A percentile compares a stretch with the other conserved stretches of the same genome.
Conservation (phyloP, 64 coral and sea anemone genomes). For the Stichodactyla mertensii region DNA sequence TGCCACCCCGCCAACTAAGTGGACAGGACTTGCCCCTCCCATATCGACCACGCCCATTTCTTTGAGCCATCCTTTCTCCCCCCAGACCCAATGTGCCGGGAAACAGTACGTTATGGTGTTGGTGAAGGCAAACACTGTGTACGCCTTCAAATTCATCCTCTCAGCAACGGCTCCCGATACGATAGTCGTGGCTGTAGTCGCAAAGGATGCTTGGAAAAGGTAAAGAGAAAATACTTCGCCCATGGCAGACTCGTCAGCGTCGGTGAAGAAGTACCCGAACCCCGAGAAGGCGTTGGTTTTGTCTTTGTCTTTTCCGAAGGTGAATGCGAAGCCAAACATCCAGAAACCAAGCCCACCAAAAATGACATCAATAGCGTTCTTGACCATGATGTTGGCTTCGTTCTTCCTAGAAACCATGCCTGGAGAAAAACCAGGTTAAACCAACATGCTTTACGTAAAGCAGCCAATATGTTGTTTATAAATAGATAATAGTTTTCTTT, state of each 20-base stretch:
- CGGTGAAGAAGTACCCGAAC: slow-evolving; percentile 71
- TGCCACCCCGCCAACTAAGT: slow-evolving; percentile 71
- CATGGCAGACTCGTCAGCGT: slow-evolving; percentile 71
- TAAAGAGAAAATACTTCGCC: slow-evolving; percentile 75
- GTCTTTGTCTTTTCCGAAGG: slow-evolving; percentile 41
- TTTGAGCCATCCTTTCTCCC: slow-evolving; percentile 72
- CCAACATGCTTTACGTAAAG: no score
- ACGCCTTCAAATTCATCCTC: slow-evolving; percentile 75
- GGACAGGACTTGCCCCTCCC: slow-evolving; percentile 76
- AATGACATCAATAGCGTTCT: slow-evolving; percentile 81
- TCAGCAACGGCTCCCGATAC: slow-evolving; percentile 77
- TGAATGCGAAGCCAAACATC: slow-evolving; percentile 82
- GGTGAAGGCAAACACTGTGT: slow-evolving; percentile 75
- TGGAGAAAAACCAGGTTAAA: neutral
- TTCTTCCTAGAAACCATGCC: slow-evolving; percentile 86
- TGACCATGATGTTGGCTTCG: slow-evolving; percentile 89
- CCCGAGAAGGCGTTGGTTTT: slow-evolving; percentile 61
- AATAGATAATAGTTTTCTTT: no score
- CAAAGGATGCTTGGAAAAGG: slow-evolving; percentile 87
- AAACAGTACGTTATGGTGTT: slow-evolving; percentile 87
- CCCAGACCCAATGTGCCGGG: slow-evolving; percentile 87
- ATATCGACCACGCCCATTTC: slow-evolving; percentile 77
- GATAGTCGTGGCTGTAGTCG: slow-evolving; percentile 83
- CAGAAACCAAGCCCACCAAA: slow-evolving; percentile 83
- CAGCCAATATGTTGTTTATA: no score